Conservation (phyloP, 2,888 invertebrate genomes). For the Stegophylla sp. region DNA sequence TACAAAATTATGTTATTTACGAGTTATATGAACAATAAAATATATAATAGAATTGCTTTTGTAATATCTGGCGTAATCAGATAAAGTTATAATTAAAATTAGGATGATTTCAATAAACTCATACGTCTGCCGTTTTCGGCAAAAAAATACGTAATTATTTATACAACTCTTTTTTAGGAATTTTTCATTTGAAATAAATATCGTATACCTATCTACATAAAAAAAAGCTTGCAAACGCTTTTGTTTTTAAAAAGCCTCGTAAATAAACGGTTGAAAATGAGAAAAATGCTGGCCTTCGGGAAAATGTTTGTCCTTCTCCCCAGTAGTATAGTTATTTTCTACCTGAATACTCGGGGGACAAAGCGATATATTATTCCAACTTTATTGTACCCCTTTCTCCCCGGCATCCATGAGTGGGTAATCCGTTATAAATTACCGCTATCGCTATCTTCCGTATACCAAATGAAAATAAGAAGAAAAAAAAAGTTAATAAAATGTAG, state of each 20-base stretch:
- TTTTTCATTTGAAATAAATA: constrained; percentile 7
- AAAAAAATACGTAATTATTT: background rate
- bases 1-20: too few relatives aligned
- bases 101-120: too few relatives aligned
- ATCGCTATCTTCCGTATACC: constrained; percentile 35
- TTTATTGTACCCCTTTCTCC: constrained; percentile 56
- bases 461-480: constrained; percentile 41
- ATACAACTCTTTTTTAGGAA: constrained; percentile 11
- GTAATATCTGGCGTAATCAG: too few relatives aligned
- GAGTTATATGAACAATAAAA: too few relatives aligned
- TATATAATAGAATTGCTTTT: too few relatives aligned
- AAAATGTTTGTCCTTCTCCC: constrained; percentile 50
- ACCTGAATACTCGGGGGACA: constrained; percentile 55
- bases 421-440: constrained; percentile 58
- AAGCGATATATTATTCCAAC: constrained; percentile 58
- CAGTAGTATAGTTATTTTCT: constrained; percentile 42
- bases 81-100: too few relatives aligned
- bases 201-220: background rate
- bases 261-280: constrained; percentile 56
- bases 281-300: constrained; percentile 52
- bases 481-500: constrained; percentile 58
- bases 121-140: background rate
- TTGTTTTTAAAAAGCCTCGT: constrained; percentile 52
- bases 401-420: constrained; percentile 34
- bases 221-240: constrained; percentile 15